Evolutionary conservation across 2,888 invertebrate species (phyloP), one percentile per base, ranked within the genome.

Genomic region (Sesamia inferens): DNA sequence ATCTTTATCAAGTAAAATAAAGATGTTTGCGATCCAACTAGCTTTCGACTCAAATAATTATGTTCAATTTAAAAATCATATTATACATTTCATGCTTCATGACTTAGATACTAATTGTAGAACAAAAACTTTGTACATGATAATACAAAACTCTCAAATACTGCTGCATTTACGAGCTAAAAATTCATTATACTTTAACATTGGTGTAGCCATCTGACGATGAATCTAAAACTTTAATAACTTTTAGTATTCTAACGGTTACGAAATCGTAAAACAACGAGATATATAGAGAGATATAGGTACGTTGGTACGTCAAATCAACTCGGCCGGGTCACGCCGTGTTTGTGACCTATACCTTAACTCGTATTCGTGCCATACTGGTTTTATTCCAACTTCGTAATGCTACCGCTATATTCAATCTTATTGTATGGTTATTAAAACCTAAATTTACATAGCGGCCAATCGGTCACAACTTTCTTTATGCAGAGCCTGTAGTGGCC

Each of bases 331-430:
- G 93, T 94, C 94, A 93, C 90, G 92, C 88, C 88, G 88, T 91
- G 92, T 87, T 92, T 91, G 90, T 94, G 95, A 95, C 95, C 95
- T 93, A 94, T 90, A 89, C 89, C 85, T 88, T 80, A 82, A 84
- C 90, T 91, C 89, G 91, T 92, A 91, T 92, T 92, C 92, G 94
- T 94, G 93, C 90, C 85, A 92, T 95, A 95, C 94, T 94, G 94
- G 95, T 95, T 95, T 92, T 89, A 86, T 87, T 84, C 88, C 87
- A 87, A 79, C 84, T 87, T 72, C 76, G 78, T 61, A 44, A 64
- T 58, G 74, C 66, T 76, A 80, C 82, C 81, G 80, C 87, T 75
- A 92, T 82, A 89, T 81, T 88, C 87, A 85, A 88, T 89, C 90
- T 89, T 92, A 89, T 81, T 57, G n/a, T 68, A 61, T 68, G 59